Base-by-base conservation (phyloP, 2,797 vertebrate species). In the Galaxias olidus region DNA sequence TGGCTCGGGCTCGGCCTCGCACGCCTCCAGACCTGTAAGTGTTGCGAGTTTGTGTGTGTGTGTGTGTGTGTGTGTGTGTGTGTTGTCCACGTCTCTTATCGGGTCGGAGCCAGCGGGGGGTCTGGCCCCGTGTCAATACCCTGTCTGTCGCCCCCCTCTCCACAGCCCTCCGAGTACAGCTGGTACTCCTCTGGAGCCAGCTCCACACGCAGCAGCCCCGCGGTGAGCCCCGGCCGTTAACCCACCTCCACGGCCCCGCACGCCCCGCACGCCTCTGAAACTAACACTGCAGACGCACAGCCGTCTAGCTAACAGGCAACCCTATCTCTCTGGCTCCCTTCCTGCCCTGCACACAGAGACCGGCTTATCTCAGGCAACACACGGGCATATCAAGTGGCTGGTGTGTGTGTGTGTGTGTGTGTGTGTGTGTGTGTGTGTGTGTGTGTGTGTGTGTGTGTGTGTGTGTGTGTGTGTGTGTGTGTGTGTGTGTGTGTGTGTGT, bases 91-190 rank as follows among this genome's bases (percentile, higher is more conserved):
- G 6, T 30, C 30, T 3, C 30, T 30, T 3, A 2, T 6, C 3
- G 30, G 30, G 30, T 30, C 30, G 30, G 30, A 30, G 30, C 30
- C 30, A 6, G 30, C 30, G 2, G 30, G 30, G 30, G 30, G 30
- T n/a, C 47, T 41, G 19, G n/a, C 51, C 6, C 47, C 51, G 71
- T 66, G 74, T 46, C 49, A 63, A 63, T 76, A 59, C 0, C 79
- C 78, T 79, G 57, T 78, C 85, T 80, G 50, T 70, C 70, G 50
- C 59, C 17, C 8, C 19, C 53, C 58, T 44, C 56, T 72, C 68
- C 79, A 60, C 90, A 99, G 98, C 95, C 94, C n/a, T 97, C 96
- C 82, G 98, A 97, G 86, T 94, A 90, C 86, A 97, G 95, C 91
- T 96, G 86, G 87, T 92, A 91, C 77, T 97, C 96, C 63, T 97